These are phyloP conservation scores for Spinibarbus caldwelli DNA, from an alignment of 2,797 vertebrate species.

Conservation along the genomic window DNA sequence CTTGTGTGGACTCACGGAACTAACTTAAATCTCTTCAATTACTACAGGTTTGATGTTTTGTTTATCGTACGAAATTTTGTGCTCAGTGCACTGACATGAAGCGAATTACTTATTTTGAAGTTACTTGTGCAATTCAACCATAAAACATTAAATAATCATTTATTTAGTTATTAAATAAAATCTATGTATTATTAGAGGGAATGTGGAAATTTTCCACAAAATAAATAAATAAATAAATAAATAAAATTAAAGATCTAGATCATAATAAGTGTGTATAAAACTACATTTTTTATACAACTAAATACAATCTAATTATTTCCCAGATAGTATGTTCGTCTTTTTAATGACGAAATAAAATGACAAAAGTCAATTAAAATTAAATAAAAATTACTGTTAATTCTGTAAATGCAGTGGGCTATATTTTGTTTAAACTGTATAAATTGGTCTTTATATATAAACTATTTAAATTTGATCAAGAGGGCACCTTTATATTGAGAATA, in stretches of 20 bases:
- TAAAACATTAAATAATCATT: neutral
- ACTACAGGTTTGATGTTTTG: slow-evolving; percentile 54
- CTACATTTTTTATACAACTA: neutral
- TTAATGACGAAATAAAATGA: neutral
- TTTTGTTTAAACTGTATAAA: neutral
- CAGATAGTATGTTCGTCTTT: neutral
- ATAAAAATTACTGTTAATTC: neutral
- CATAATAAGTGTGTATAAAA: neutral
- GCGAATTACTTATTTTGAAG: neutral
- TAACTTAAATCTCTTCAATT: slow-evolving; percentile 41
- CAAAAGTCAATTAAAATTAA: neutral
- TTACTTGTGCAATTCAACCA: neutral
- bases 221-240: too few species aligned
- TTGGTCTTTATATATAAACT: neutral
- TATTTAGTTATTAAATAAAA: neutral
- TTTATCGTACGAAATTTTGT: slow-evolving; percentile 22
- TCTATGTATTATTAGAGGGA: neutral
- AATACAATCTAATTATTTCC: neutral
- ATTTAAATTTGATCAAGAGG: neutral
- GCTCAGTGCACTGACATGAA: neutral
- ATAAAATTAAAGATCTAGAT: neutral
- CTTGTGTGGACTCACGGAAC: neutral
- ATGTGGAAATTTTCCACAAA: neutral
- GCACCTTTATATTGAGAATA: neutral
- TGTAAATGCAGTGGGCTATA: neutral